Evolutionary conservation across 2,888 invertebrate species (phyloP), one percentile per base, ranked within the genome.

Genomic region (Stenurella melanura): DNA sequence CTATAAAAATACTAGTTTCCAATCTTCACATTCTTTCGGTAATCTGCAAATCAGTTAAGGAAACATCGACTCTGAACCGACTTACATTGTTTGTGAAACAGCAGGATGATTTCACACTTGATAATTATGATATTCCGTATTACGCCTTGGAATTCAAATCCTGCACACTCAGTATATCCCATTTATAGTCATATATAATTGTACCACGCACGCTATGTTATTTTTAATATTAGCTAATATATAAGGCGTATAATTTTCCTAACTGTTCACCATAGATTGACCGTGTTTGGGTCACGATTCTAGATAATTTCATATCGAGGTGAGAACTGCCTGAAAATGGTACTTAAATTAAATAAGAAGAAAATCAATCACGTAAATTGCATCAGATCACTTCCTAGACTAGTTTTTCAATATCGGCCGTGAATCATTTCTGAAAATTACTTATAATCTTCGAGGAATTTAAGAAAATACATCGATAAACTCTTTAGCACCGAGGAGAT

Each of bases 331-430:
- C 42, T 76, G 58, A 30, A 73, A 57, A 73, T 70, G 69, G 69
- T 73, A 50, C 64, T 64, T 60, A 60, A 66, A 9, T 61, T 15
- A 42, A 42, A 76, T 63, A 64, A 70, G 57, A 70, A 67, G 63
- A 69, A 76, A 76, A 70, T 76, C 73, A 73, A 73, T 76, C 76
- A 64, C 64, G 74, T 71, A 73, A 30, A 77, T 74, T 54, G 66
- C 63, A 57, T 68, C 18, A 58, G 68, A 70, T 73, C 71, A 74
- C 74, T 79, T 79, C 77, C 79, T 79, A 78, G 76, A 76, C 75
- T 19, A 73, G 74, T 74, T 80, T 74, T 75, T 30, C 19, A 38
- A 18, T 18, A 12, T 18, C 21, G 7, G 3, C 12, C 50, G 64
- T 69, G 64, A 74, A 79, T 77, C 72, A 79, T 77, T 72, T 76